Evolutionary conservation across 2,888 invertebrate genomes (phyloP).

Genomic region (Euphydryas editha): DNA sequence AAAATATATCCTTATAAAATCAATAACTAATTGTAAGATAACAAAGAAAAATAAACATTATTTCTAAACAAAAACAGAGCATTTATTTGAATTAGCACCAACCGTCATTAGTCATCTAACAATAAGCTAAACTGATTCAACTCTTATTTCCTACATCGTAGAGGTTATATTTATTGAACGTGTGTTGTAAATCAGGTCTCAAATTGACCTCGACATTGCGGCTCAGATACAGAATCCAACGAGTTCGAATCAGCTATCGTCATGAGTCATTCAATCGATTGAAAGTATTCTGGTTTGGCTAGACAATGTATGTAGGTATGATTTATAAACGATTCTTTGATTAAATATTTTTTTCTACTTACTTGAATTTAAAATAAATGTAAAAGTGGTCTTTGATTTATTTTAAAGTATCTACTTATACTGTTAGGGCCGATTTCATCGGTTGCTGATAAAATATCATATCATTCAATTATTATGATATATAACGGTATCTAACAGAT

Average conservation of each 20-base stretch:
- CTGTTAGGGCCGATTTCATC: too few species aligned
- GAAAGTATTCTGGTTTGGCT: constrained; percentile 1
- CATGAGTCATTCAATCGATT: constrained; percentile 18
- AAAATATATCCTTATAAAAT: too few species aligned
- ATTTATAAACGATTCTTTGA: not conserved
- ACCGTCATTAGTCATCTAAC: constrained; percentile 4
- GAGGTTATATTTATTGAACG: constrained; percentile 7
- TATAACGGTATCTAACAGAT: too few species aligned
- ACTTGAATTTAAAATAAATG: too few species aligned
- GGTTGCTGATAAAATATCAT: too few species aligned
- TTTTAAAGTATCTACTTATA: too few species aligned
- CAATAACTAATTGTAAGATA: not conserved
- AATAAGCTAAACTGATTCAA: not conserved
- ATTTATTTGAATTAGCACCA: not conserved
- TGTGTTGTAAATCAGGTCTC: constrained; percentile 28
- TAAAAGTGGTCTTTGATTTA: too few species aligned
- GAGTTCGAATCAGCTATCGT: not conserved
- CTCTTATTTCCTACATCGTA: constrained; percentile 6
- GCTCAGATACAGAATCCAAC: constrained; percentile 5
- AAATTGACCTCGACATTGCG: constrained; percentile 36
- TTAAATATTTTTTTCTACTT: not conserved
- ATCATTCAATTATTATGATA: too few species aligned
- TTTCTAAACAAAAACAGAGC: not conserved
- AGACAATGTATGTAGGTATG: not conserved
- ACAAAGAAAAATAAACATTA: not conserved